Percentiles rank a stretch among this genome's conserved stretches.
These are phyloP conservation scores for Phyllopteryx taeniolatus DNA, from an alignment of 2,113 vertebrate species.

Conservation along the genomic window DNA sequence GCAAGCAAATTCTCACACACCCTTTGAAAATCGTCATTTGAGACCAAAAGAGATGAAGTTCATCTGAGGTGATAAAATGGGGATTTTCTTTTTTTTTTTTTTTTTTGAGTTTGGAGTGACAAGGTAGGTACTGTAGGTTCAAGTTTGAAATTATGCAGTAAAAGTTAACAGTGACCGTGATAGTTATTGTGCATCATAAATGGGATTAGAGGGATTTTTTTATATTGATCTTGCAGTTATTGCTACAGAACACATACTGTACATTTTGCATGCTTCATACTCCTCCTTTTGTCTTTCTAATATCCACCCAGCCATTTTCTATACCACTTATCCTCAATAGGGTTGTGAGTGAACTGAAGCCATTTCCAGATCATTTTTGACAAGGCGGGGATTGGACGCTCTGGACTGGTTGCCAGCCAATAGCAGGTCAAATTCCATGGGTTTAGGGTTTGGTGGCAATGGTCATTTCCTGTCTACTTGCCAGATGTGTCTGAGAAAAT, in stretches of 20 bases:
- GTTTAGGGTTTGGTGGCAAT: not conserved
- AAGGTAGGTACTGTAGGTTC: not conserved
- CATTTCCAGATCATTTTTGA: too few species aligned
- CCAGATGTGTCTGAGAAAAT: not conserved
- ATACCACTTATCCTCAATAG: too few species aligned
- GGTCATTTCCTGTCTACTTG: not conserved
- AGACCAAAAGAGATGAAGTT: slow-evolving; percentile 4
- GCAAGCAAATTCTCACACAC: slow-evolving; percentile 23
- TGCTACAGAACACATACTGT: too few species aligned
- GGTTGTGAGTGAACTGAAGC: too few species aligned
- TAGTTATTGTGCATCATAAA: not conserved
- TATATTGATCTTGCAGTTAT: not conserved
- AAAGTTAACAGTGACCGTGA: not conserved
- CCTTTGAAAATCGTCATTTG: slow-evolving; percentile 26
- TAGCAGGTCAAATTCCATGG: not conserved
- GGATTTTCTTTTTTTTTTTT: too few species aligned
- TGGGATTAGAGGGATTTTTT: too few species aligned
- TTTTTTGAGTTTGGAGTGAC: not conserved
- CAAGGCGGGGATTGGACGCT: too few species aligned
- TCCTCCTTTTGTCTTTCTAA: too few species aligned
- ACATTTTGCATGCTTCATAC: too few species aligned
- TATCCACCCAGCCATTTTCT: too few species aligned
- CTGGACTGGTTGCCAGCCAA: not conserved
- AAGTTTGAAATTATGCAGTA: too few species aligned
- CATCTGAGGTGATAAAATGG: not conserved